Evolutionary conservation across 2,888 invertebrate species (phyloP).

Genomic region (Aradus depressus): DNA sequence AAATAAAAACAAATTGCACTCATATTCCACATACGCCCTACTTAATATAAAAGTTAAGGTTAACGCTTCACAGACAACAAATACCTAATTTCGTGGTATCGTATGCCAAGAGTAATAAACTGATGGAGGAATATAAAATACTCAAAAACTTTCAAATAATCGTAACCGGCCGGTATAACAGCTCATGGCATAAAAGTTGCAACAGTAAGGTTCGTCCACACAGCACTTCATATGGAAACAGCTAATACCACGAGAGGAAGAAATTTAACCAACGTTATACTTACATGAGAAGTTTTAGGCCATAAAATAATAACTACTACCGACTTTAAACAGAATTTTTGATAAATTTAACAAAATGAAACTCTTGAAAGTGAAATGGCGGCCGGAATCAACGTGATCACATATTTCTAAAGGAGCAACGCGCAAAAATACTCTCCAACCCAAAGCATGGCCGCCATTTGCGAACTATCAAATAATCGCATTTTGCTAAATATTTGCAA

Average conservation of each 20-base stretch:
- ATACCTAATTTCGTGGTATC: no score
- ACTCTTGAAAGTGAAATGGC: conserved; percentile 52
- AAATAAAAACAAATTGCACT: no score
- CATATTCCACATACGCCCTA: no score
- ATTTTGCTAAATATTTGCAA: no score
- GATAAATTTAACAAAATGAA: conserved; percentile 23
- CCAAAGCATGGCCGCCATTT: conserved; percentile 28
- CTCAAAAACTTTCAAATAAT: no score
- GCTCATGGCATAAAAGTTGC: conserved; percentile 23
- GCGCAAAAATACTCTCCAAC: conserved; percentile 51
- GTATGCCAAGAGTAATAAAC: no score
- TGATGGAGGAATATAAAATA: no score
- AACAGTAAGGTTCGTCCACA: no score
- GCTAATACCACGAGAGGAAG: background rate
- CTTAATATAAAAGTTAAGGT: no score
- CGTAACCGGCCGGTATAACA: conserved; percentile 23
- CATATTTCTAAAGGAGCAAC: conserved; percentile 55
- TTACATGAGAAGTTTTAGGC: conserved; percentile 25
- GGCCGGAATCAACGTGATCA: conserved; percentile 56
- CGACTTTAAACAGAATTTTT: conserved; percentile 10
- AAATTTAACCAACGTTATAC: conserved; percentile 6
- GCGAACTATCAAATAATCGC: conserved; percentile 3
- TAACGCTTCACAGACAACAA: no score
- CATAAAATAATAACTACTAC: conserved; percentile 25
- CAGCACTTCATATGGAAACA: background rate